Base-by-base conservation (phyloP, 2,113 vertebrate genomes). In the Phalacrocorax brasilianus region DNA sequence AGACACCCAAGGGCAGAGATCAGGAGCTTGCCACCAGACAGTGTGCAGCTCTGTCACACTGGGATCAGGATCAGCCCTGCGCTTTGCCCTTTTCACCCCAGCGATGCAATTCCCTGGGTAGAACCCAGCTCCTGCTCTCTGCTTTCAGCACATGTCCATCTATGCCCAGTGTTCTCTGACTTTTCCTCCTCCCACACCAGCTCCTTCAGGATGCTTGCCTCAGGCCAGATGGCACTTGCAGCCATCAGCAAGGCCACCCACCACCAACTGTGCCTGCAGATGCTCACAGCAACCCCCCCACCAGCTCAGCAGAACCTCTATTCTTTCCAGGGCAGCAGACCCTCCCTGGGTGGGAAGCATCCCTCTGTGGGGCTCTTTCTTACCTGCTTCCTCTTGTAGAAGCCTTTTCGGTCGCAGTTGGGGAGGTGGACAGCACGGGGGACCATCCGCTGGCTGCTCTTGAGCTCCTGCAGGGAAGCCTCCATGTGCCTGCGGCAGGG, bases 361-460 rank as follows among this genome's bases (percentile, higher is more conserved):
- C 52, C 14, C 56, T 83, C 40, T 4, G 0, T 11, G 11, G 14
- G 45, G n/a, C 42, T 91, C 47, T 11, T 47, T 75, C 49, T 26
- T 70, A 99, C 99, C 99, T 99, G 99, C 97, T 99, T 99, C 95
- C 99, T 99, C 97, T 99, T 99, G 98, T 99, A 99, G 98, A 99
- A 99, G 47, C 99, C 99, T 94, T 99, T 99, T 82, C 98, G 98
- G 98, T 99, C 99, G 4, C 99, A 99, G 98, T 99, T 99, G 93
- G 99, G 99, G 83, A 99, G 99, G 89, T 99, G 99, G 91, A 99
- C 98, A 1, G 99, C 99, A 0, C 99, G 98, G 42, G 99, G 98
- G 85, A 99, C 99, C 91, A 99, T 98, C 53, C 98, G 98, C 14
- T 98, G 98, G 63, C 99, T 99, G 83, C 99, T 98, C 96, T 99